These are phyloP conservation scores for Glaucomys volans DNA, from an alignment of 2,113 vertebrate species.

Conservation along the genomic window DNA sequence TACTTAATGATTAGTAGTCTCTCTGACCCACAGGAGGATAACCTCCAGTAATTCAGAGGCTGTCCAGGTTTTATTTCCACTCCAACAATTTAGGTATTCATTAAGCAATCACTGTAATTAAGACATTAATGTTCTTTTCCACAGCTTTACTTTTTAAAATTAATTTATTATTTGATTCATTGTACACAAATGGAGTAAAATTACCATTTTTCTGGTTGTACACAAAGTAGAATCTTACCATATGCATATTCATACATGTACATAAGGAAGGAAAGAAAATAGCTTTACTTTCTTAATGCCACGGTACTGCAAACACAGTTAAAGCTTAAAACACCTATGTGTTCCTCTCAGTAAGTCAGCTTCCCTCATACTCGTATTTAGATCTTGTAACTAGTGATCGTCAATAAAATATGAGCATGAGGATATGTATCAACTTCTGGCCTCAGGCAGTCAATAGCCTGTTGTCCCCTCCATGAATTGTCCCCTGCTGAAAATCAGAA, in stretches of 20 bases:
- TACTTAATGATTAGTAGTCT: neutral
- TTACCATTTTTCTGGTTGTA: too few relatives aligned
- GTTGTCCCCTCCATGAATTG: neutral
- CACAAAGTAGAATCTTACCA: too few relatives aligned
- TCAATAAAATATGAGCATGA: neutral
- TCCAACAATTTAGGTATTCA: neutral
- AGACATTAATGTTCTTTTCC: neutral
- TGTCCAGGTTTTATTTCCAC: neutral
- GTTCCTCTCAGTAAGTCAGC: neutral
- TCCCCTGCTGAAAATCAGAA: neutral
- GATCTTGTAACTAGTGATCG: neutral
- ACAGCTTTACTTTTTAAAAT: neutral
- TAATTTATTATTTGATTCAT: too few relatives aligned
- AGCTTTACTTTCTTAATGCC: neutral
- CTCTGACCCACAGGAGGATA: neutral
- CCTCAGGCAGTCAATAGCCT: neutral
- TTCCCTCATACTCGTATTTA: neutral
- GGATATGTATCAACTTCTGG: neutral
- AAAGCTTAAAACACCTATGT: neutral
- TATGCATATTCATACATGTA: too few relatives aligned
- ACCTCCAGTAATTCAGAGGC: neutral
- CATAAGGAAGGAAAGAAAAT: too few relatives aligned
- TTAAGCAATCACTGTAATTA: neutral
- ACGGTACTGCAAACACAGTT: neutral
- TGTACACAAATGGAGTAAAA: too few relatives aligned